A percentile compares a stretch with the other conserved stretches of the same genome.
Conservation (phyloP, 2,113 vertebrate species). For the Hucho hucho region DNA sequence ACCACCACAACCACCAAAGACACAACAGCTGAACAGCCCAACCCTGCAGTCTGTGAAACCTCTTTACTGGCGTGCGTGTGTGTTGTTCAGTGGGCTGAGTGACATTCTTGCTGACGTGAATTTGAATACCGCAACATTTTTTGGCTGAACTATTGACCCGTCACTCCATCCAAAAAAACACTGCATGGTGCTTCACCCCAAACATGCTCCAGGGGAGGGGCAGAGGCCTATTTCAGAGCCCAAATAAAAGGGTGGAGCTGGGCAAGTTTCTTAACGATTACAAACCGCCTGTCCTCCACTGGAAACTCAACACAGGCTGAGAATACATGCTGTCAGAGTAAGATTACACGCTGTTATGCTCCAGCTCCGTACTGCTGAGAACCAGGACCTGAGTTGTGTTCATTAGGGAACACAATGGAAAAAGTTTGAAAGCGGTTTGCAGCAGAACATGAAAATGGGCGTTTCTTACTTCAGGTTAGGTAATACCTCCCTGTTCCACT, state of each 20-base stretch:
- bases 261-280: conserved; percentile 38
- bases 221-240: conserved; percentile 45
- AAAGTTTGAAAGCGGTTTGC: no score
- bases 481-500: no score
- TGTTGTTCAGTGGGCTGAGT: conserved; percentile 36
- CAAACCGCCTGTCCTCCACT: conserved; percentile 43
- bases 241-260: conserved; percentile 58
- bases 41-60: conserved; percentile 48
- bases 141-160: conserved; percentile 68
- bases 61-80: conserved; percentile 30
- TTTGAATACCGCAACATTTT: conserved; percentile 65
- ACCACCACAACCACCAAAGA: conserved; percentile 10
- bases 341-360: conserved; percentile 49
- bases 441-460: no score
- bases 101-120: conserved; percentile 66
- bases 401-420: no score
- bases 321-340: conserved; percentile 54
- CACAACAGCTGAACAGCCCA: conserved; percentile 51
- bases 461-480: no score
- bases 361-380: conserved; percentile 11
- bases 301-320: conserved; percentile 39
- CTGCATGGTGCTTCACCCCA: conserved; percentile 38
- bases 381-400: conserved; percentile 7
- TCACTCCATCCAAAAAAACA: conserved; percentile 52
- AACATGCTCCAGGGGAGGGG: conserved; percentile 19